These are phyloP conservation scores for Marronus borbonicus DNA, from an alignment of 2,888 invertebrate genomes.

Conservation along the genomic window DNA sequence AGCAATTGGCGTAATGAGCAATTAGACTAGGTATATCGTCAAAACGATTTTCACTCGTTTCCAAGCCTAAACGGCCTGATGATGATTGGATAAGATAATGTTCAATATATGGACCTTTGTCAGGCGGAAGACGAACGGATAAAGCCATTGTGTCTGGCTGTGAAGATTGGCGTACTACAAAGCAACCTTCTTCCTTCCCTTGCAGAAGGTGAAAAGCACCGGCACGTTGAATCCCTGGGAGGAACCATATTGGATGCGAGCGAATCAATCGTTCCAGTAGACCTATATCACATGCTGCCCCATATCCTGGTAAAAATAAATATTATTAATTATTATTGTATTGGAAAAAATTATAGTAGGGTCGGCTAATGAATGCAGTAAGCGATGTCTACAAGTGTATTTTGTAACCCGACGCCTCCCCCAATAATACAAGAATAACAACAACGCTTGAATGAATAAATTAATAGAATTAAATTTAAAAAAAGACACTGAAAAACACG, in stretches of 20 bases:
- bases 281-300: constrained; percentile 88
- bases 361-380: too few species aligned
- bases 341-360: too few species aligned
- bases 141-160: constrained; percentile 96
- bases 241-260: constrained; percentile 96
- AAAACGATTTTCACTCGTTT: constrained; percentile 95
- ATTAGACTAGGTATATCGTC: constrained; percentile 93
- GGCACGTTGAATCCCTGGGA: constrained; percentile 93
- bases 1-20: constrained; percentile 94
- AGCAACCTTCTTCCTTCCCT: constrained; percentile 94
- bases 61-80: constrained; percentile 84
- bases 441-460: too few species aligned
- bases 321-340: not conserved
- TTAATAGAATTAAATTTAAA: too few species aligned
- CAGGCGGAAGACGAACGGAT: constrained; percentile 89
- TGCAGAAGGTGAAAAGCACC: constrained; percentile 95
- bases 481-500: too few species aligned
- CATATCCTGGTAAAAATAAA: constrained; percentile 71
- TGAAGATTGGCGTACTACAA: constrained; percentile 95
- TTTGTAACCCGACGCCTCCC: too few species aligned
- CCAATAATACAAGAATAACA: too few species aligned
- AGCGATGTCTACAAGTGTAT: too few species aligned
- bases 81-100: constrained; percentile 95
- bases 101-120: constrained; percentile 93
- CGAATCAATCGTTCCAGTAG: constrained; percentile 90